Evolutionary conservation across 2,888 invertebrate species (phyloP).

Genomic region (Ganaspis brasiliensis): DNA sequence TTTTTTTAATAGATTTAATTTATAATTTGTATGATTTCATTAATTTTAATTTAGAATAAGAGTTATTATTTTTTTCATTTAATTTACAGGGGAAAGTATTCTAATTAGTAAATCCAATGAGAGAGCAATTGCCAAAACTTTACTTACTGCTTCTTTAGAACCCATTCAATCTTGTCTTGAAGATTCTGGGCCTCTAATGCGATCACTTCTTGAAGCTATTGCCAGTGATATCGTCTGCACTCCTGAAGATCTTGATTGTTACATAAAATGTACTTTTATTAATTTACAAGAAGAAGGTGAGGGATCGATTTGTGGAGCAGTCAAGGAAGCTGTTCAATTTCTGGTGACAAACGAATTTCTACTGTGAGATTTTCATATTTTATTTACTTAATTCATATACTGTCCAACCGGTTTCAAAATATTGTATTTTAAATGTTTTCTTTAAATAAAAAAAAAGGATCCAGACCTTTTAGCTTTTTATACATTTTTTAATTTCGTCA

Average conservation of each 20-base stretch:
- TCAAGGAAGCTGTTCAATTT: conserved; percentile 86
- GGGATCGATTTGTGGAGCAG: conserved; percentile 74
- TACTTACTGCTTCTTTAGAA: conserved; percentile 86
- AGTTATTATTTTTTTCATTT: conserved; percentile 9
- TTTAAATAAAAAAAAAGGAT: too few species aligned
- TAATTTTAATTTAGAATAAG: not conserved
- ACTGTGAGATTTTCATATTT: conserved; percentile 70
- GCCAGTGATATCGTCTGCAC: conserved; percentile 92
- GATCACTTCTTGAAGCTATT: conserved; percentile 90
- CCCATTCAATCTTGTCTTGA: conserved; percentile 93
- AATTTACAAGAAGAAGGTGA: conserved; percentile 63
- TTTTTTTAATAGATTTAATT: too few species aligned
- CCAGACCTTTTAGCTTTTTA: too few species aligned
- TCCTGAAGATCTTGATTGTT: conserved; percentile 87
- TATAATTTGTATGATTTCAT: not conserved
- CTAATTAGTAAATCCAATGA: conserved; percentile 92
- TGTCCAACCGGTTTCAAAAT: too few species aligned
- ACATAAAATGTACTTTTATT: conserved; percentile 89
- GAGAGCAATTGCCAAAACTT: conserved; percentile 85
- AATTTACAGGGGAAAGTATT: conserved; percentile 91
- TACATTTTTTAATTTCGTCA: too few species aligned
- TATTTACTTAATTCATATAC: not conserved
- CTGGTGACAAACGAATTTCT: conserved; percentile 92
- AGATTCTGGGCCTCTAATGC: conserved; percentile 86
- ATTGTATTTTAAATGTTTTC: too few species aligned